Conservation (phyloP, 2,113 vertebrate species). For the Corythornis vintsioides region DNA sequence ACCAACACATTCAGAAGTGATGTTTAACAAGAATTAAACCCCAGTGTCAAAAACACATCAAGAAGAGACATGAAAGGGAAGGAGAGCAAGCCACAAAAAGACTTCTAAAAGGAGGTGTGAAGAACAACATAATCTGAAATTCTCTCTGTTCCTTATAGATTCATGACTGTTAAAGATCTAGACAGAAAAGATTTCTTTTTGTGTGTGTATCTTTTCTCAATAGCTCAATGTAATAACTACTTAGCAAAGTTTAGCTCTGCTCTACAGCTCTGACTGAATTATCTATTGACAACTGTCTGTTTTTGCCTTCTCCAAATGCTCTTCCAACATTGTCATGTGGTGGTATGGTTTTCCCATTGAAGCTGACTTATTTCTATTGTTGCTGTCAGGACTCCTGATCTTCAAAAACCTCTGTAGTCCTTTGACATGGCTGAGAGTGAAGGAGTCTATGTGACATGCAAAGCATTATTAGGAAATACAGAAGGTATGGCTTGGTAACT, state of each 20-base stretch:
- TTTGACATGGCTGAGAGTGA: neutral
- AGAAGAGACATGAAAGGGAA: slow-evolving; percentile 24
- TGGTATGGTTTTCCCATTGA: neutral
- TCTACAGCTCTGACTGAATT: neutral
- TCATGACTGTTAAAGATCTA: neutral
- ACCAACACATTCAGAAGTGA: neutral
- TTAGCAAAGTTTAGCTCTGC: neutral
- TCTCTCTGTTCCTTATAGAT: slow-evolving; percentile 26
- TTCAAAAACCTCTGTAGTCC: neutral
- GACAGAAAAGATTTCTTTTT: neutral
- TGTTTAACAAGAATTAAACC: slow-evolving; percentile 24
- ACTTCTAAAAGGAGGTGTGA: neutral
- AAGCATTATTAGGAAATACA: neutral
- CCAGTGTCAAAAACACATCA: neutral
- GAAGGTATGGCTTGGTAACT: too few species aligned
- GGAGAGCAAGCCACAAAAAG: neutral
- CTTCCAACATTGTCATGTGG: neutral
- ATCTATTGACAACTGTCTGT: neutral
- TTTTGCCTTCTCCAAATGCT: neutral
- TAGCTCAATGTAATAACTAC: neutral
- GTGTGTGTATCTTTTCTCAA: neutral
- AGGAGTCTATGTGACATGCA: neutral
- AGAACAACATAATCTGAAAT: slow-evolving; percentile 15
- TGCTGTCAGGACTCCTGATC: neutral
- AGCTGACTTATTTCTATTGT: neutral